Evolutionary conservation across 2,888 invertebrate species (phyloP).

Genomic region (Drosophila paranaensis): DNA sequence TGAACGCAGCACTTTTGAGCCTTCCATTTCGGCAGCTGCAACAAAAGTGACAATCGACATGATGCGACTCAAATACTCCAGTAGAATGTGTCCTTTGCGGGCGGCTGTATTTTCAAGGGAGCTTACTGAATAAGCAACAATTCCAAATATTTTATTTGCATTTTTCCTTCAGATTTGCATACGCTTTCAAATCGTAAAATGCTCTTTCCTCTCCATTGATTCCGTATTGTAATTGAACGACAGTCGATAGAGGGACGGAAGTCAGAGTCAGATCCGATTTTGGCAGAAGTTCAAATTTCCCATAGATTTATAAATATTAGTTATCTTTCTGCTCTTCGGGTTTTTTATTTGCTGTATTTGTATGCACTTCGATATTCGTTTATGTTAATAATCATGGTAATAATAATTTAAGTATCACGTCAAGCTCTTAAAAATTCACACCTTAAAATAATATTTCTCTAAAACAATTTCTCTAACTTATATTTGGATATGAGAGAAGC

Average conservation of each 20-base stretch:
- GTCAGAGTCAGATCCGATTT: background rate
- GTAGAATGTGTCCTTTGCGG: slow-evolving; percentile 14
- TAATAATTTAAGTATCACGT: background rate
- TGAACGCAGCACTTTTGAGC: slow-evolving; percentile 31
- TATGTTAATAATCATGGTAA: background rate
- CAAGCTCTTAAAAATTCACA: no score
- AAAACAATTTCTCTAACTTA: no score
- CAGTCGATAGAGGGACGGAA: background rate
- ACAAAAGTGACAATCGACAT: no score
- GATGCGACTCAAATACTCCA: slow-evolving; percentile 1
- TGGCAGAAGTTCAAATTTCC: background rate
- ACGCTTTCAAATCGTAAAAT: background rate
- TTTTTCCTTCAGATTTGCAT: background rate
- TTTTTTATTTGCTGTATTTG: no score
- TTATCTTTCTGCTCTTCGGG: background rate
- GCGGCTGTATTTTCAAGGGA: background rate
- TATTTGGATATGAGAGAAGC: no score
- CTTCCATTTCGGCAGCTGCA: slow-evolving; percentile 33
- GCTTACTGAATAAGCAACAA: slow-evolving; percentile 15
- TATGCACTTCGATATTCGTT: no score
- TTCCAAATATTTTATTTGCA: slow-evolving; percentile 10
- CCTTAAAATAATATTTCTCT: no score
- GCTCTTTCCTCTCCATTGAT: background rate
- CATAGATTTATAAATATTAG: no score
- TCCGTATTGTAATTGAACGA: background rate